Evolutionary conservation across 2,113 vertebrate genomes (phyloP).

Genomic region (Epinephelus cyanopodus): DNA sequence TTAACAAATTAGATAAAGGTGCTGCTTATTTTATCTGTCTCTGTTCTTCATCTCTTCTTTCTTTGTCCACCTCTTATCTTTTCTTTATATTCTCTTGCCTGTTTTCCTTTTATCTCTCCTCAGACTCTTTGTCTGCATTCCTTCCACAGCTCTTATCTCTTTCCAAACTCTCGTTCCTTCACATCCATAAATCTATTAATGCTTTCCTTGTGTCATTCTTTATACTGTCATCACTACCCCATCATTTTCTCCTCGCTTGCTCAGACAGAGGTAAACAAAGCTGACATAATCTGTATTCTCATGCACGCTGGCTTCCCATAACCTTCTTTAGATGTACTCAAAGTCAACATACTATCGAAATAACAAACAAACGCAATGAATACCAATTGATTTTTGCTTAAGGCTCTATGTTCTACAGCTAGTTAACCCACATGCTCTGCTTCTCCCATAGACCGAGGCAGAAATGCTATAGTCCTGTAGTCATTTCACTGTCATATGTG

Average conservation of each 20-base stretch:
- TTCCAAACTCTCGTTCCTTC: conserved; percentile 46
- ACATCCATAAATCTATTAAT: conserved; percentile 37
- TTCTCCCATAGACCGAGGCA: neutral
- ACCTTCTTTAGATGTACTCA: neutral
- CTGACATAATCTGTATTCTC: conserved; percentile 1
- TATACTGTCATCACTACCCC: neutral
- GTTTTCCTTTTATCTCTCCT: conserved; percentile 11
- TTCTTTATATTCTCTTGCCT: conserved; percentile 2
- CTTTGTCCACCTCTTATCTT: conserved; percentile 6
- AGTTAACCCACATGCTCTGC: neutral
- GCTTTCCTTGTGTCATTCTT: neutral
- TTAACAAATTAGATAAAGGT: conserved; percentile 51
- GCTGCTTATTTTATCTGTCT: conserved; percentile 18
- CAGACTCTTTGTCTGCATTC: conserved; percentile 18
- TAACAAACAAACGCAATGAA: conserved; percentile 27
- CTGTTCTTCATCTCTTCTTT: neutral
- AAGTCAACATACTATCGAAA: conserved; percentile 37
- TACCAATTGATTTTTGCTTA: conserved; percentile 27
- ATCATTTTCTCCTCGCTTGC: neutral
- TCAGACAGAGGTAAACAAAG: neutral
- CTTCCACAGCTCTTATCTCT: conserved; percentile 37
- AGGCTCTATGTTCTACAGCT: neutral
- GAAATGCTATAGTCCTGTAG: neutral
- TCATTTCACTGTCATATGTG: neutral
- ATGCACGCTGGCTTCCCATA: neutral